Evolutionary conservation across 53 echinoderm and acorn worm species (phyloP), one percentile per base, ranked within the genome.

Genomic region (Holothuria leucospilota): DNA sequence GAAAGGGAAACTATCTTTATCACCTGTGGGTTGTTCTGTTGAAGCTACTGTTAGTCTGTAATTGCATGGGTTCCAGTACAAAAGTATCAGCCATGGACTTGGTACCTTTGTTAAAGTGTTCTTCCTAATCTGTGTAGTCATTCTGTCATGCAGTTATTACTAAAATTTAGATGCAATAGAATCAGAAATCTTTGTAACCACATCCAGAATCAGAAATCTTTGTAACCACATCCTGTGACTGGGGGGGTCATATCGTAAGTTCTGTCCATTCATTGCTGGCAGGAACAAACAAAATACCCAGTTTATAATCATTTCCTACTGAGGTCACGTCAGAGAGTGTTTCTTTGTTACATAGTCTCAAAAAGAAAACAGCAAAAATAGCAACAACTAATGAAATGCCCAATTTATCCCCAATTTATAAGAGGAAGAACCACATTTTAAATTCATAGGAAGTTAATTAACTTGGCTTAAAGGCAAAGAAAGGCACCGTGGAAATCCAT

Each of bases 341-440:
- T n/a, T 39, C 72, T 72, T 72, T 72, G 72, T 72, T 2, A 23
- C 20, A 46, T 46, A 20, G 18, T 21, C 18, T 72, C 9, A n/a
- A 18, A 39, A 46, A 30, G 9, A 18, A 39, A 30, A 72, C 20
- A 72, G 46, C 40, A 39, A 72, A 72, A 56, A 16, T 16, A 56
- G 18, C 4, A 56, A 2, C 56, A 56, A 0, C 18, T 56, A 56
- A 56, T 56, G 72, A 72, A 72, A 42, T 72, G 49, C 39, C 46
- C 72, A 72, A 72, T 72, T 72, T 72, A 39, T 38, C 2, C 39
- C 72, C 46, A 72, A 72, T 72, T 72, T 72, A 20, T 16, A 20
- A 24, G 46, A 72, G 72, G 72, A 72, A 72, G 72, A 41, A n/a
- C 23, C 13, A n/a, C 20, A 23, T 72, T 72, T 72, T 46, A 16